Conservation (phyloP, 2,113 vertebrate species). For the Lichenostomus cassidix region DNA sequence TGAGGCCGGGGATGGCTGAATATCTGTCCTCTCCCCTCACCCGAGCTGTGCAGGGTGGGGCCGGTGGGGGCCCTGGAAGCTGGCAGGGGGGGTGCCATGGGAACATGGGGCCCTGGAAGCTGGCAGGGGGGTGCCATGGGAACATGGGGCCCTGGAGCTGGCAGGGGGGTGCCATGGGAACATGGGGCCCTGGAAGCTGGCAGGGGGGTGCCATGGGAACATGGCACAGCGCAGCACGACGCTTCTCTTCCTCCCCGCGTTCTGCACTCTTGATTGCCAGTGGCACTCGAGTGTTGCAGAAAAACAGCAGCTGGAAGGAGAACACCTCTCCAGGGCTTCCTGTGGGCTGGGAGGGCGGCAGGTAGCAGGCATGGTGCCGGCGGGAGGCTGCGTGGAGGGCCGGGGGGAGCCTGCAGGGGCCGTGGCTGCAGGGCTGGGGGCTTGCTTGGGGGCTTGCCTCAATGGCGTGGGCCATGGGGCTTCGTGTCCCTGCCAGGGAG, state of each 20-base stretch:
- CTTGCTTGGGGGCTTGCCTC: neutral
- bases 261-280: neutral
- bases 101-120: neutral
- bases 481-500: neutral
- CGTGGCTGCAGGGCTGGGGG: neutral
- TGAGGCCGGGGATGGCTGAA: neutral
- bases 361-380: neutral
- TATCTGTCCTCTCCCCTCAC: neutral
- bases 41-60: rapidly evolving
- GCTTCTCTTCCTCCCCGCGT: neutral
- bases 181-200: neutral
- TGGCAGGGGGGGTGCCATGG: no score
- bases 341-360: neutral
- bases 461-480: rapidly evolving
- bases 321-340: slow-evolving; percentile 52
- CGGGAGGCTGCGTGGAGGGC: neutral
- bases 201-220: neutral
- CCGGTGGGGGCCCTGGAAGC: rapidly evolving
- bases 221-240: rapidly evolving
- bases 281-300: slow-evolving; percentile 20
- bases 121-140: neutral
- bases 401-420: neutral
- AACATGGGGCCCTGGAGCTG: neutral
- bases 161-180: neutral
- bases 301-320: slow-evolving; percentile 49